These are phyloP conservation scores for Drosophila mayaguana DNA, from an alignment of 2,888 invertebrate species.

Conservation along the genomic window DNA sequence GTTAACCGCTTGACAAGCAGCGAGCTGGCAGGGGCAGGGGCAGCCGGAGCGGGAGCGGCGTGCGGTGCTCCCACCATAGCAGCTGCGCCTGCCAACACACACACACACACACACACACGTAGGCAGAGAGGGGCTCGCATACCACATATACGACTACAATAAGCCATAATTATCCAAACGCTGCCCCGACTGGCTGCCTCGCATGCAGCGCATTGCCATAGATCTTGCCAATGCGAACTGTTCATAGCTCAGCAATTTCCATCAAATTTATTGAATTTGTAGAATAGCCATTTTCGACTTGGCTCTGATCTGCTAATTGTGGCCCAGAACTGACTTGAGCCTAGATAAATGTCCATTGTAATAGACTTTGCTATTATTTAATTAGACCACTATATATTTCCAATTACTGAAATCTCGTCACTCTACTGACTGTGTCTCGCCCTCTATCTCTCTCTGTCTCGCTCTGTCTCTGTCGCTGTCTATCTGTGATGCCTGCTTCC, in stretches of 20 bases:
- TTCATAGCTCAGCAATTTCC: conserved; percentile 25
- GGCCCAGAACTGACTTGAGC: background rate
- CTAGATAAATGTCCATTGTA: background rate
- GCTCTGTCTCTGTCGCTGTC: background rate
- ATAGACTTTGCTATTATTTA: conserved; percentile 3
- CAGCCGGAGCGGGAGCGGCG: conserved; percentile 5
- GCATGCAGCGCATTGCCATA: conserved; percentile 27
- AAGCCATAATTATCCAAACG: conserved; percentile 76
- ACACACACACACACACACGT: conserved; percentile 9
- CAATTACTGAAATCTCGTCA: background rate
- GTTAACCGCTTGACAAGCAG: conserved; percentile 55
- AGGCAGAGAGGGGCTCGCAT: conserved; percentile 15
- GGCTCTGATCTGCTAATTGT: conserved; percentile 8
- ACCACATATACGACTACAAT: conserved; percentile 58
- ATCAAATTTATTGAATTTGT: conserved; percentile 18
- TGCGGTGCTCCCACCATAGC: conserved; percentile 21
- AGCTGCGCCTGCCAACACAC: conserved; percentile 42
- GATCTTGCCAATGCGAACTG: conserved; percentile 30
- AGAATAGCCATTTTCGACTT: conserved; percentile 16
- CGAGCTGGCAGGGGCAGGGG: conserved; percentile 2
- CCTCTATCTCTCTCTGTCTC: background rate
- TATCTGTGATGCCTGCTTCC: conserved; percentile 29
- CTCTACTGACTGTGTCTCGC: background rate
- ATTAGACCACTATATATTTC: conserved; percentile 1
- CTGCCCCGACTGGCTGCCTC: conserved; percentile 46